Evolutionary conservation across 2,888 invertebrate genomes (phyloP), one percentile per base, ranked within the genome.

Genomic region (Drosophila phalerata): DNA sequence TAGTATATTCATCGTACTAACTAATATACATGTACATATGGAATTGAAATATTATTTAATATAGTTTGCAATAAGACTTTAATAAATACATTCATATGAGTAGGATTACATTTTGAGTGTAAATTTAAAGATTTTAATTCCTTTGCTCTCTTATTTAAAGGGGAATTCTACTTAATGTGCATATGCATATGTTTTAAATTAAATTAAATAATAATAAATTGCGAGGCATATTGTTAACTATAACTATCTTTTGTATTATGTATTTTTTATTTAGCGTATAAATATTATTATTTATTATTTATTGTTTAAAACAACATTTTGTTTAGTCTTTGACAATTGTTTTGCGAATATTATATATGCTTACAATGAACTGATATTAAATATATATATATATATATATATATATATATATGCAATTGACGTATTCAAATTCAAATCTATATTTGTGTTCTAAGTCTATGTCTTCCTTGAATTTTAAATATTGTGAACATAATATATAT

Each of bases 171-270:
- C 19, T 22, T 49, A 34, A 13, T 22, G 22, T 28, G 10, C 19
- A 30, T 43, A 45, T 6, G 13, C 5, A 42, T 40, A 38, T 62
- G 15, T 40, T 42, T 34, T 47, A n/a, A 48, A 30, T 47, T 13
- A 22, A 22, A 22, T 15, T 51, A 19, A 13, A 40, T 48, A 49
- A 53, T 51, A 42, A 52, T 66, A 60, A 62, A 67, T 69, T 88
- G 88, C 83, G 83, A 84, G 83, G 83, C 85, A 69, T 64, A 11
- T 32, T 45, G 56, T 74, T 47, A 55, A 64, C 47, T 61, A 56
- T 53, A 65, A 30, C 60, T 79, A 58, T 5, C 5, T 32, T 22
- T 43, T 43, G 22, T 34, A n/a, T 43, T 22, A 32, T 32, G 17
- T 32, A 6, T n/a, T 42, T 13, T 53, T 17, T 61, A 57, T 37